Percentiles rank a stretch among this genome's conserved stretches.
phyloP scores from a whole-genome alignment of 2,888 invertebrate genomes.

The Drosophila suboccidentalis region DNA sequence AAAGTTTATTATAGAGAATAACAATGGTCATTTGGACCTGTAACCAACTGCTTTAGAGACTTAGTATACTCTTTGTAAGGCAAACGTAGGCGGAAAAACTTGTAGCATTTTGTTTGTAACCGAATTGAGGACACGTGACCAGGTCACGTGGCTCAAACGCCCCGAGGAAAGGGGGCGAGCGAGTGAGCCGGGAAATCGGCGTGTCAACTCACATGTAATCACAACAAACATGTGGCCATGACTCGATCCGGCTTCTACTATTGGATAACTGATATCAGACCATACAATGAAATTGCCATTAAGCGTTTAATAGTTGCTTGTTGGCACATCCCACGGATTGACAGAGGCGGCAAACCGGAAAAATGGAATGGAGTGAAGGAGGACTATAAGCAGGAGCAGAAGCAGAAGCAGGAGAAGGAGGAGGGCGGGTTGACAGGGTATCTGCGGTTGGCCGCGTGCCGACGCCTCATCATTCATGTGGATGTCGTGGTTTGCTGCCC shows the following conservation, averaged over 20 bases:
- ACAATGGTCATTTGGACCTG: not conserved
- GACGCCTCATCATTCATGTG: constrained; percentile 78
- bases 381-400: not conserved
- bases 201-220: constrained; percentile 80
- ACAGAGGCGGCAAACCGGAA: constrained; percentile 33
- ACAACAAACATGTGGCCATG: constrained; percentile 68
- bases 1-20: not conserved
- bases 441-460: constrained; percentile 78
- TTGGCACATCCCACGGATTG: constrained; percentile 69
- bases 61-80: not conserved
- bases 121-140: constrained; percentile 82
- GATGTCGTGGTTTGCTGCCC: constrained; percentile 54
- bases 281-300: constrained; percentile 82
- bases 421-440: constrained; percentile 42
- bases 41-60: not conserved
- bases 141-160: constrained; percentile 73
- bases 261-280: constrained; percentile 65
- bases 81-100: constrained; percentile 29
- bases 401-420: not conserved
- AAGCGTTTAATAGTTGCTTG: constrained; percentile 82
- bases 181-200: constrained; percentile 42
- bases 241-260: constrained; percentile 36
- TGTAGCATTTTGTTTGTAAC: constrained; percentile 66
- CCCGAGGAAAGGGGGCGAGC: not conserved
- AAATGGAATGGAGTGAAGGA: constrained; percentile 4